These are phyloP conservation scores for Calypte anna DNA, from an alignment of 2,113 vertebrate species.

Conservation along the genomic window DNA sequence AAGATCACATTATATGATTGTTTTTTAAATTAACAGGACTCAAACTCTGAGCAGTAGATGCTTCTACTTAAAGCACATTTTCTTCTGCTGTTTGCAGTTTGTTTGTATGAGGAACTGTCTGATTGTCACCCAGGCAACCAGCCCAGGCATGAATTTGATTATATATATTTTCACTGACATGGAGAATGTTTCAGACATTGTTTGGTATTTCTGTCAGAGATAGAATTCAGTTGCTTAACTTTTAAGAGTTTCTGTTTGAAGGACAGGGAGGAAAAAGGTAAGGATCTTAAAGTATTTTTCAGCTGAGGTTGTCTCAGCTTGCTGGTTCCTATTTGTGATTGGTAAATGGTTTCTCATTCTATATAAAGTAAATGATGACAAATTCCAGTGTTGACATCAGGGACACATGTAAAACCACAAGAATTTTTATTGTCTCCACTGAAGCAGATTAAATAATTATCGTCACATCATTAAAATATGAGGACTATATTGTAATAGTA, in stretches of 20 bases:
- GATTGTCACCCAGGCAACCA: constrained; percentile 75
- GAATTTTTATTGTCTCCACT: constrained; percentile 19
- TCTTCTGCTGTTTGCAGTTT: constrained; percentile 62
- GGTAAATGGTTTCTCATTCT: neutral
- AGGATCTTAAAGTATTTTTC: neutral
- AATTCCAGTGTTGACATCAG: constrained; percentile 12
- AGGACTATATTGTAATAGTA: neutral
- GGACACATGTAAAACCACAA: neutral
- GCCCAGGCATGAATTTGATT: constrained; percentile 46
- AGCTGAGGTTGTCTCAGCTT: neutral
- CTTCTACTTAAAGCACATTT: constrained; percentile 57
- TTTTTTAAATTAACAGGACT: neutral
- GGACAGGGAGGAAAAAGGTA: neutral
- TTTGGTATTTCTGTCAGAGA: neutral
- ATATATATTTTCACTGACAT: constrained; percentile 47
- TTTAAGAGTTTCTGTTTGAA: neutral
- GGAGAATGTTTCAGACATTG: constrained; percentile 15
- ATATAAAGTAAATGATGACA: neutral
- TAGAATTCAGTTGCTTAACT: constrained; percentile 13
- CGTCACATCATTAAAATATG: neutral
- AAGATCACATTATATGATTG: neutral
- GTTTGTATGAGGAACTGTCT: constrained; percentile 70
- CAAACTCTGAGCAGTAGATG: neutral
- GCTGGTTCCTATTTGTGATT: neutral
- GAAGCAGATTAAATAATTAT: constrained; percentile 40